These are phyloP conservation scores for Lagocephalus sceleratus DNA, from an alignment of 2,797 vertebrate species.

Conservation along the genomic window DNA sequence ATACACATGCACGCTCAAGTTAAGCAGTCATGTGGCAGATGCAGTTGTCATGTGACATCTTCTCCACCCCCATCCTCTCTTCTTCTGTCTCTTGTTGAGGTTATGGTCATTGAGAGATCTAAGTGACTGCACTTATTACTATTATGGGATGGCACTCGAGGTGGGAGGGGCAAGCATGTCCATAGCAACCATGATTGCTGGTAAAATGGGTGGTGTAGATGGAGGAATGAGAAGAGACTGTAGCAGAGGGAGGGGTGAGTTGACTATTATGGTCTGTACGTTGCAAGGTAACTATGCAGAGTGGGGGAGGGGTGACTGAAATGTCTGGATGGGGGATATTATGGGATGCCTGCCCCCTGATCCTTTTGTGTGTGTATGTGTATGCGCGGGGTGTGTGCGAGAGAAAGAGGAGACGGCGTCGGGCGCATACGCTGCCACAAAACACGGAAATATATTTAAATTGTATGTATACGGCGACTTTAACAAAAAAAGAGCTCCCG, in stretches of 20 bases:
- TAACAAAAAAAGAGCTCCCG: slow-evolving; percentile 17
- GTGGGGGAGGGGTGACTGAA: slow-evolving; percentile 78
- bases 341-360: slow-evolving; percentile 87
- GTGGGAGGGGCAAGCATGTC: slow-evolving; percentile 67
- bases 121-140: slow-evolving; percentile 80
- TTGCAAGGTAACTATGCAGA: slow-evolving; percentile 89
- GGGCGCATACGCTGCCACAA: slow-evolving; percentile 70
- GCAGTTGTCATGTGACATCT: slow-evolving; percentile 75
- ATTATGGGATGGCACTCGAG: slow-evolving; percentile 80
- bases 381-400: slow-evolving; percentile 73
- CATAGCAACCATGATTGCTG: slow-evolving; percentile 77
- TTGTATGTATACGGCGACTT: slow-evolving; percentile 32
- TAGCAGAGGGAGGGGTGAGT: slow-evolving; percentile 63
- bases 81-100: slow-evolving; percentile 74
- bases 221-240: slow-evolving; percentile 79
- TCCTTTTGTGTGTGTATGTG: slow-evolving; percentile 85
- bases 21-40: slow-evolving; percentile 74
- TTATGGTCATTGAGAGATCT: slow-evolving; percentile 87
- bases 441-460: slow-evolving; percentile 61
- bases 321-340: slow-evolving; percentile 71
- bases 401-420: slow-evolving; percentile 75
- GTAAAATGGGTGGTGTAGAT: slow-evolving; percentile 60
- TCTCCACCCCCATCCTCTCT: slow-evolving; percentile 2
- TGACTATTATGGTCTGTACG: slow-evolving; percentile 89
- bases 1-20: slow-evolving; percentile 69